Evolutionary conservation across 2,888 invertebrate species (phyloP), one percentile per base, ranked within the genome.

Genomic region (Caenorhabditis sinica): DNA sequence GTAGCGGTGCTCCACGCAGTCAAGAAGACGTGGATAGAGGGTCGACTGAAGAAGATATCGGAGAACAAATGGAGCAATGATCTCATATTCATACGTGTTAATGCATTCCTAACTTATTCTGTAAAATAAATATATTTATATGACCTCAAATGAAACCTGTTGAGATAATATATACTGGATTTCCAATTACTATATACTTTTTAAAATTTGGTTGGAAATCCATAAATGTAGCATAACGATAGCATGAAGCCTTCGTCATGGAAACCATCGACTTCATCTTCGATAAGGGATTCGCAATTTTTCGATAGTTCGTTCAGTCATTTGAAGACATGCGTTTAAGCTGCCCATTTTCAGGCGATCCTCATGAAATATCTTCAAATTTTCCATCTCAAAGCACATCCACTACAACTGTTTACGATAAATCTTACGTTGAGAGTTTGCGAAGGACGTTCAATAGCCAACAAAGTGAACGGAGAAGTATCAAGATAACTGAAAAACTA

Each of bases 341-440:
- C 1, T 28, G n/a, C 2, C n/a, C 9, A 17, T 3, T 45, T 68
- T 53, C 36, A 68, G 68, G 13, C 9, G 51, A 53, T 33, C n/a
- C 51, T 9, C 51, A 49, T 49, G 33, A 53, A n/a, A 20, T 36
- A 6, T 9, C 51, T n/a, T n/a, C 30, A 9, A 20, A 49, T 11
- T 49, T 49, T 20, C 20, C 49, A 9, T 28, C 49, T 30, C 49
- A 51, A 49, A 23, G 51, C 28, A 49, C 73, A 15, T 25, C 73
- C 1, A 28, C 56, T 15, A 13, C 30, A 13, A 13, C 15, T n/a
- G 72, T 80, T 11, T 72, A 49, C 33, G 72, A 66, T 33, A 45
- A 65, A 15, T 40, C 33, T 11, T 80, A 80, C 20, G 72, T 80
- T 9, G 80, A 80, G 30, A 33, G 49, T 13, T 30, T 80, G 65